Evolutionary conservation across 2,113 vertebrate genomes (phyloP), one percentile per base, ranked within the genome.

Genomic region (Myotis brandtii): DNA sequence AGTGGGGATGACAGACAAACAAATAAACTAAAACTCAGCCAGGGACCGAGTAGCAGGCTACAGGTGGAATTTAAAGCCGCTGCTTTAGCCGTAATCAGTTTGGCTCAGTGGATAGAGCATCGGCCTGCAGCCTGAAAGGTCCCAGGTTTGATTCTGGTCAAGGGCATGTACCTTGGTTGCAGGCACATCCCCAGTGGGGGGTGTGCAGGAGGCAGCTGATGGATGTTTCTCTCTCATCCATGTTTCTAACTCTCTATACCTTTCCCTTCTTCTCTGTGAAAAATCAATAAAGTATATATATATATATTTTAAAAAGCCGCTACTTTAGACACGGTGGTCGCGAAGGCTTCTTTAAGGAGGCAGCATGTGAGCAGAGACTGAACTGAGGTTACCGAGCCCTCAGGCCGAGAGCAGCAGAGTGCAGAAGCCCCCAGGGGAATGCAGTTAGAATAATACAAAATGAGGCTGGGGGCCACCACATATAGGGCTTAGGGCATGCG

Each of bases 401-500:
- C 13, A 25, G 66, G 43, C 30, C 0, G 46, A 11, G 90, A 43
- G 37, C 34, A 79, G 25, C 59, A 12, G 18, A 73, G 30, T 13
- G 17, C 40, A 21, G 89, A 89, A 46, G 34, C 11, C 14, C 43
- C 2, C 6, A 46, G 11, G 9, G 52, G 12, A 40, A 70, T 27
- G 34, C 40, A 30, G 20, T 80, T 32, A 34, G 32, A 64, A 81
- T 80, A 52, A 59, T 17, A 40, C 27, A 66, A 23, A 91, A 40
- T 14, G 34, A 75, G 4, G 10, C 40, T 54, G 48, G 46, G 46
- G 56, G 40, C 34, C 54, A 70, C 1, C 48, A 23, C 21, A 17
- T 21, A 30, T 0, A n/a, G 30, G 9, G 9, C 21, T 82, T 13
- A 20, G 9, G 23, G 17, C 67, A 25, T 30, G 20, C 6, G 14